These are phyloP conservation scores for Allobates femoralis DNA, from an alignment of 2,797 vertebrate species.

Conservation along the genomic window DNA sequence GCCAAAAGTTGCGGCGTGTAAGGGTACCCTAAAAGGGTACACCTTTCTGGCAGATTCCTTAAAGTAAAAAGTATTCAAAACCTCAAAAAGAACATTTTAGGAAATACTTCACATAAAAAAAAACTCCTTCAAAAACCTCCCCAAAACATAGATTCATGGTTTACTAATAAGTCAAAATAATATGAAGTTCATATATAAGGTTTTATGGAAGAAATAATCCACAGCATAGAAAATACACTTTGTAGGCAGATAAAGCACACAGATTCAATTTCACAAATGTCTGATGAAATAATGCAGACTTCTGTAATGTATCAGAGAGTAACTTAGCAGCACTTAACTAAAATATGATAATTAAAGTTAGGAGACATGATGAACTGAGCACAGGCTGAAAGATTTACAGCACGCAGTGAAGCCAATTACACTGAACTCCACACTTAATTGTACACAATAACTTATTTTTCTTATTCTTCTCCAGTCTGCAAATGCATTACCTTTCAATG, in stretches of 20 bases:
- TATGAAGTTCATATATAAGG: too few species aligned
- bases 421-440: slow-evolving; percentile 36
- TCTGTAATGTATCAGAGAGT: not conserved
- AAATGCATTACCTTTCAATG: slow-evolving; percentile 36
- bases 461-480: slow-evolving; percentile 19
- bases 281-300: not conserved
- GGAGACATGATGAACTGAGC: slow-evolving; percentile 28
- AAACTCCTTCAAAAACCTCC: too few species aligned
- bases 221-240: not conserved
- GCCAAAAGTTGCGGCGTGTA: too few species aligned
- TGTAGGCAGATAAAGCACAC: not conserved
- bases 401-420: slow-evolving; percentile 25
- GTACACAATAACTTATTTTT: slow-evolving; percentile 33
- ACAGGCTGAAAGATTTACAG: slow-evolving; percentile 39
- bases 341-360: slow-evolving; percentile 44
- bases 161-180: too few species aligned
- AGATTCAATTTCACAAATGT: not conserved
- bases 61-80: too few species aligned
- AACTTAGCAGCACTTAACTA: slow-evolving; percentile 25
- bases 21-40: too few species aligned
- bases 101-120: too few species aligned
- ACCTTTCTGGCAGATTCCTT: too few species aligned
- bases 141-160: too few species aligned
- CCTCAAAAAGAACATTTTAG: too few species aligned
- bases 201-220: too few species aligned